Evolutionary conservation across 2,113 vertebrate species (phyloP).

Genomic region (Hyaena hyaena): DNA sequence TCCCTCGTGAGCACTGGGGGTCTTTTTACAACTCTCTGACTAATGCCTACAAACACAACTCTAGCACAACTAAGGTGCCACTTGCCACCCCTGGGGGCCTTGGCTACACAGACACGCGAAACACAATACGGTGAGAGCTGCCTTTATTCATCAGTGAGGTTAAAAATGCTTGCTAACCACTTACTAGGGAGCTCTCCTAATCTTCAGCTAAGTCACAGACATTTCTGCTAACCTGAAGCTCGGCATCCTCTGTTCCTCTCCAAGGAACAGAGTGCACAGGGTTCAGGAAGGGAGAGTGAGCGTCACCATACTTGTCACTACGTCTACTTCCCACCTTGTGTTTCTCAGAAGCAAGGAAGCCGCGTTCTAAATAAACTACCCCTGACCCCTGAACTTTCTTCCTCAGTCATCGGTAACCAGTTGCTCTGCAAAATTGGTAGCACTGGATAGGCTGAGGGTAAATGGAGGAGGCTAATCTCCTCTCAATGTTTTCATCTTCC

Average conservation of each 20-base stretch:
- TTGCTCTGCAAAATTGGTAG: background rate
- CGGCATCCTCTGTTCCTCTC: background rate
- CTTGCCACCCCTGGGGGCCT: slow-evolving; percentile 67
- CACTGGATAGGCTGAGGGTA: background rate
- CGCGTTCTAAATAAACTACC: slow-evolving; percentile 10
- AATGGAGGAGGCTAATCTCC: background rate
- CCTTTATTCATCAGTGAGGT: slow-evolving; percentile 76
- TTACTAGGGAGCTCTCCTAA: slow-evolving; percentile 65
- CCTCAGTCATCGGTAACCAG: background rate
- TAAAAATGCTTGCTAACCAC: slow-evolving; percentile 73
- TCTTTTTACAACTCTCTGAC: slow-evolving; percentile 80
- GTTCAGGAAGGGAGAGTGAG: background rate
- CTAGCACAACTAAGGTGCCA: slow-evolving; percentile 79
- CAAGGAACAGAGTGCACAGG: background rate
- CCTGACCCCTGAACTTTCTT: slow-evolving; percentile 1
- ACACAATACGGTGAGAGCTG: slow-evolving; percentile 75
- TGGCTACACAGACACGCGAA: slow-evolving; percentile 80
- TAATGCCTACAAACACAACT: slow-evolving; percentile 82
- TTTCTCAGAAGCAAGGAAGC: slow-evolving; percentile 48
- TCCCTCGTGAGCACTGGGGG: slow-evolving; percentile 74
- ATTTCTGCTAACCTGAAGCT: slow-evolving; percentile 17
- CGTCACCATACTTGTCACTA: background rate
- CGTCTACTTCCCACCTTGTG: background rate
- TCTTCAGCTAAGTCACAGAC: slow-evolving; percentile 45
- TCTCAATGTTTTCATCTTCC: background rate